Conservation (phyloP, 2,888 invertebrate genomes). For the Adela reaumurella region DNA sequence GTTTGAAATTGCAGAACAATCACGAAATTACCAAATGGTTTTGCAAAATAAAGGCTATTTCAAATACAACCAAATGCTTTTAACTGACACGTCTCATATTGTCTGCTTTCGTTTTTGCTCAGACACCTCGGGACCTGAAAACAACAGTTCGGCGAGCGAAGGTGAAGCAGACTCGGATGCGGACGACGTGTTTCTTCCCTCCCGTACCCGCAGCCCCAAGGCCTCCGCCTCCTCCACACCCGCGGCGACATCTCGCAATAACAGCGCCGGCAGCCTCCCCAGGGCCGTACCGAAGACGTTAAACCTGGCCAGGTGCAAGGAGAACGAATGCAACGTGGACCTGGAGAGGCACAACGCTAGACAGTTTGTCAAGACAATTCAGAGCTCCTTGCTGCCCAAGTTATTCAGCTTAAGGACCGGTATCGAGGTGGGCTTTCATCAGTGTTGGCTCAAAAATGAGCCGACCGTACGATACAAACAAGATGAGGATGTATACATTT, state of each 20-base stretch:
- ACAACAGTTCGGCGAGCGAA: conserved; percentile 47
- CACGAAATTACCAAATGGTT: too few species aligned
- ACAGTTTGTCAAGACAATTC: conserved; percentile 75
- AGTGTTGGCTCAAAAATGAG: too few species aligned
- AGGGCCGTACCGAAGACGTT: conserved; percentile 43
- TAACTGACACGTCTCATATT: too few species aligned
- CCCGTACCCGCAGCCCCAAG: conserved; percentile 38
- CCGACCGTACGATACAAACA: too few species aligned
- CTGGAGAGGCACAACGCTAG: conserved; percentile 83
- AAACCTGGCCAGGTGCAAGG: conserved; percentile 45
- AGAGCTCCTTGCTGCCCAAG: conserved; percentile 71
- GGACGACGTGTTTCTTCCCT: conserved; percentile 47
- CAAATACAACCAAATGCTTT: too few species aligned
- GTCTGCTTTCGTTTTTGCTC: too few species aligned
- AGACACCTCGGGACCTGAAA: conserved; percentile 67
- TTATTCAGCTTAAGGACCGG: conserved; percentile 72
- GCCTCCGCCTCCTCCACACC: conserved; percentile 21
- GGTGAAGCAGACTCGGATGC: conserved; percentile 48
- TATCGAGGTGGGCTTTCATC: conserved; percentile 58
- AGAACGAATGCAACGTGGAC: conserved; percentile 70
- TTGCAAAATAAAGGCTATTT: too few species aligned
- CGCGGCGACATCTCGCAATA: too few species aligned
- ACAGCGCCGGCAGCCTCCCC: conserved; percentile 20
- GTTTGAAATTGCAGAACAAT: too few species aligned
- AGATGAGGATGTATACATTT: too few species aligned